Base-by-base conservation (phyloP, 92 coral and sea anemone genomes). In the Porites rus region DNA sequence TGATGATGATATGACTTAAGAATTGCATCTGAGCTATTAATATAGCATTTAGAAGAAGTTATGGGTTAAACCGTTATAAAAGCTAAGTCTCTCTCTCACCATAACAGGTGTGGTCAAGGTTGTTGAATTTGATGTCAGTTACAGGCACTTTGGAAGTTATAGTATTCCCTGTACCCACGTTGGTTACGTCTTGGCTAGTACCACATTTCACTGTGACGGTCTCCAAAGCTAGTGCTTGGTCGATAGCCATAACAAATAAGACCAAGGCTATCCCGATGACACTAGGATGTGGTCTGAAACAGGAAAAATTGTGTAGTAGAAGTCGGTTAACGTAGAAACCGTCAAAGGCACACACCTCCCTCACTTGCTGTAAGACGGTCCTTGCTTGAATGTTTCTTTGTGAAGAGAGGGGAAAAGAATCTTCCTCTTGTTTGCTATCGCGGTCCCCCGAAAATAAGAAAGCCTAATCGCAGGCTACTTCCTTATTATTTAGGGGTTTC, bases 131-230 rank as follows among this genome's bases (percentile, higher is more conserved):
- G 19, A 70, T 70, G 53, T 38, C 53, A 20, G 75, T 2, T 18
- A 70, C 75, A 31, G 75, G 75, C 17, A 20, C 18, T 2, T 8
- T 70, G 1, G 75, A 31, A 70, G 53, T 9, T 52, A 31, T 70
- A 70, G 1, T 56, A 13, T 70, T 70, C 75, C 54, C 75, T 9
- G 53, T 20, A 54, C 54, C 75, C 46, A 70, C 75, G 31, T 70
- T 70, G 75, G 54, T 70, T 70, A 70, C 46, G 75, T 70, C 52
- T 7, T 18, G 53, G 58, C 13, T 70, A 11, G 75, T 70, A 7
- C 75, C 75, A 31, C 75, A 70, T 70, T 70, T 70, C 53, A 70
- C 75, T 20, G 75, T 70, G 54, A 70, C 75, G 54, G 7, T 70
- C 75, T 70, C 75, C 53, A 38, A 31, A 70, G 18, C 75, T 0